Evolutionary conservation across 2,797 vertebrate species (phyloP), one percentile per base, ranked within the genome.

Genomic region (Poeciliopsis gracilis): DNA sequence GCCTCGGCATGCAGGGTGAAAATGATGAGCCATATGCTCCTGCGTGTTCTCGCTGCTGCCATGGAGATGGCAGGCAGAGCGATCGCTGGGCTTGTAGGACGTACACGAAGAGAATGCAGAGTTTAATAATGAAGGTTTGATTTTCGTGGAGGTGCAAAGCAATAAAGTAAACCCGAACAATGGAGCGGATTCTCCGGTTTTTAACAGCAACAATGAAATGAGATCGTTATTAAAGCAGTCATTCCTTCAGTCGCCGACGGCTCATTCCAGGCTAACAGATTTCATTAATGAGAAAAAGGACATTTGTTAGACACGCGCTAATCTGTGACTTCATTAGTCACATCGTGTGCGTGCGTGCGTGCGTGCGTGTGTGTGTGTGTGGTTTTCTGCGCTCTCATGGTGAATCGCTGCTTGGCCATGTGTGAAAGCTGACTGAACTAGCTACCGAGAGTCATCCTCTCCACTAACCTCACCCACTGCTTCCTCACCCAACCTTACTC

Each of bases 1-100:
- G 91, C 91, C 91, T 92, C 93, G 75, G 85, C 91, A 93, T 90
- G 91, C 93, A 90, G 89, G 93, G 91, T 91, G 91, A 95, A 94
- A 95, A 94, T 93, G 93, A 94, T 94, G 93, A 95, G 94, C 94
- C 94, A 94, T 95, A 94, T 95, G 94, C 91, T 92, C 89, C 89
- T 93, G 90, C 90, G 89, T 89, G 90, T 92, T 89, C 93, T 92
- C 90, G 82, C 91, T 83, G 94, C 92, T 94, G 55, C 93, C 92
- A 94, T 94, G 91, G 93, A 91, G 94, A 93, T 93, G 72, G 88
- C 86, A 80, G 89, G 79, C 84, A 89, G 91, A 89, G 87, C 87
- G 89, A 90, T 89, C 82, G 91, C 83, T 88, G 86, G 84, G 87
- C 84, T 87, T 84, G 77, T 84, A 87, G 86, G 91, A 75, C 43